Base-by-base conservation (phyloP, 2,888 invertebrate genomes). In the Phytoseiulus persimilis region DNA sequence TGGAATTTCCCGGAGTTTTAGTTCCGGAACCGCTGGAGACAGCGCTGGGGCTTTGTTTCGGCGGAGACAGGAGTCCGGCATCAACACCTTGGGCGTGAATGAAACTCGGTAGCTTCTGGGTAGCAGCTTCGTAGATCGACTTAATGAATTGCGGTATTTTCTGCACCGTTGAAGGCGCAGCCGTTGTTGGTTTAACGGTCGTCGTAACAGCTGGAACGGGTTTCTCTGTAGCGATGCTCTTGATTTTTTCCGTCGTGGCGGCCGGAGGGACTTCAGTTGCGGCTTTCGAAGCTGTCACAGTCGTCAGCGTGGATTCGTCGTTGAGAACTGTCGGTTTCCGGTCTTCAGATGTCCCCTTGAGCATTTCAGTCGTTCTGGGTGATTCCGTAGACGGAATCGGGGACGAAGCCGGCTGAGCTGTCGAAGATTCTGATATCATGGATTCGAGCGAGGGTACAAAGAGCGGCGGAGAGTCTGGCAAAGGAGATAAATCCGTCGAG, bases 71-170 rank as follows among this genome's bases (percentile, higher is more conserved):
- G 65, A 65, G 65, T 11, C 65, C 65, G 18, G 28, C 65, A 23
- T 65, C 65, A 3, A 65, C 65, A 14, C 65, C 65, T 65, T 65
- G 65, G 18, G 87, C 32, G 87, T 87, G 87, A 33, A 87, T 87
- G 45, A 87, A 87, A 33, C 87, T 87, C 39, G 87, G 87, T 5
- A 87, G 33, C 45, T 45, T 33, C 32, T 87, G 87, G n/a, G 87
- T 87, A 45, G 87, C 87, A 5, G 87, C 87, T 32, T 87, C 87
- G 33, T 87, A 87, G 18, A 87, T 87, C 39, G 32, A 45, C 87
- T 87, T 87, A 23, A 87, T 87, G 87, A 87, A 87, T 31, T 87
- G 87, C 6, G 87, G 87, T n/a, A 87, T 87, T 32, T 87, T 87
- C 33, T 87, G 87, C n/a, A 87, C 87, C 87, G 87, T 33, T n/a